Percentiles rank a stretch among this genome's conserved stretches.
Conservation (phyloP, 2,797 vertebrate species). For the Tadarida brasiliensis region DNA sequence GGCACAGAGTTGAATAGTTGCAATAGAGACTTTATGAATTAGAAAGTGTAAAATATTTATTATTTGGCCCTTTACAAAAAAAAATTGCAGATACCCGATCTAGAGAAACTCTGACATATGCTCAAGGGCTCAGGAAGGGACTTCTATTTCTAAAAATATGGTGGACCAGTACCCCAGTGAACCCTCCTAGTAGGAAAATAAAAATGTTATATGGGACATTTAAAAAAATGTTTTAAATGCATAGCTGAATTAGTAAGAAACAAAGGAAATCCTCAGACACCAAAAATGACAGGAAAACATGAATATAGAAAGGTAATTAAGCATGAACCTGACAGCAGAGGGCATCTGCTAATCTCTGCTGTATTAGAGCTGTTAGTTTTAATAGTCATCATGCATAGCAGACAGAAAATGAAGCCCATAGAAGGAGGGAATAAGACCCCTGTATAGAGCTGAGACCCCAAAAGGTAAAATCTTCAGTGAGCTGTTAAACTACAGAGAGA, state of each 20-base stretch:
- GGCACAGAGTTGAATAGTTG: neutral
- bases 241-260: neutral
- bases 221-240: neutral
- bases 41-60: neutral
- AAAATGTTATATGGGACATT: neutral
- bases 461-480: slow-evolving; percentile 8
- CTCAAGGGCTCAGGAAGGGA: neutral
- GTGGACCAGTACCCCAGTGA: neutral
- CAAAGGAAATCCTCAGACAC: neutral
- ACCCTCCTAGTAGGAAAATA: neutral
- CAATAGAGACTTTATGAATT: neutral
- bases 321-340: neutral
- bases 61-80: neutral
- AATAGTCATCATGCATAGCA: neutral
- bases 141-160: slow-evolving; percentile 23
- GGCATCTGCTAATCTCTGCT: neutral
- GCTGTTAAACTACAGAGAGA: neutral
- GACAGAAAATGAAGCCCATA: neutral
- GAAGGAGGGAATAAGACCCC: neutral
- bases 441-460: too few relatives aligned
- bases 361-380: neutral
- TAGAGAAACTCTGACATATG: neutral
- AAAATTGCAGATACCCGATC: neutral
- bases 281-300: neutral
- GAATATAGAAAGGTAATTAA: neutral